Conservation (phyloP, 2,888 invertebrate genomes). For the Chloromyia formosa region DNA sequence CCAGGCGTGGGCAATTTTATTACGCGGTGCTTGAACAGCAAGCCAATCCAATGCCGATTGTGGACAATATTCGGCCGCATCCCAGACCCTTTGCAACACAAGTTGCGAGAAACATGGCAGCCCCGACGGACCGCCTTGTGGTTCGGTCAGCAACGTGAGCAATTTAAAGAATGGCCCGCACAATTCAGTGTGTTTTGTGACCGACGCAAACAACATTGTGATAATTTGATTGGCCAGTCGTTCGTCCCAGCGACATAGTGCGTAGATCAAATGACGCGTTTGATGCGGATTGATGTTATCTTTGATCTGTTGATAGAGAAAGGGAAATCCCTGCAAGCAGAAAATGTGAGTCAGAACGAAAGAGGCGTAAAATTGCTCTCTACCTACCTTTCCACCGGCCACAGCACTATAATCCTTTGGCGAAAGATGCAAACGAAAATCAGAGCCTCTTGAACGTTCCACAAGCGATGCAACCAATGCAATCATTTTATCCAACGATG, state of each 20-base stretch:
- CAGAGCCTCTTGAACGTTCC: conserved; percentile 84
- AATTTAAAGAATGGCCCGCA: conserved; percentile 94
- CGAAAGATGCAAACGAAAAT: conserved; percentile 77
- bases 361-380: neutral
- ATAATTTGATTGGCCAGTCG: conserved; percentile 87
- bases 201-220: conserved; percentile 89
- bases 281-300: conserved; percentile 92
- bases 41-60: conserved; percentile 94
- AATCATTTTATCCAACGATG: conserved; percentile 95
- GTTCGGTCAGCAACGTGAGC: conserved; percentile 86
- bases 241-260: conserved; percentile 91
- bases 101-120: conserved; percentile 91
- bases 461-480: conserved; percentile 87
- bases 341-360: conserved; percentile 37
- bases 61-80: conserved; percentile 88
- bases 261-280: conserved; percentile 90
- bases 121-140: conserved; percentile 78
- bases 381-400: conserved; percentile 81
- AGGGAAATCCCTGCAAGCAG: conserved; percentile 81
- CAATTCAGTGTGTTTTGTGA: conserved; percentile 88
- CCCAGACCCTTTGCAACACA: conserved; percentile 88
- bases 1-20: conserved; percentile 90
- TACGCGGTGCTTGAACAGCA: conserved; percentile 83
- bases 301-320: conserved; percentile 92
- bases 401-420: conserved; percentile 83